A percentile compares a stretch with the other conserved stretches of the same genome.
Conservation (phyloP, 2,113 vertebrate species). For the Catharus bicknelli region DNA sequence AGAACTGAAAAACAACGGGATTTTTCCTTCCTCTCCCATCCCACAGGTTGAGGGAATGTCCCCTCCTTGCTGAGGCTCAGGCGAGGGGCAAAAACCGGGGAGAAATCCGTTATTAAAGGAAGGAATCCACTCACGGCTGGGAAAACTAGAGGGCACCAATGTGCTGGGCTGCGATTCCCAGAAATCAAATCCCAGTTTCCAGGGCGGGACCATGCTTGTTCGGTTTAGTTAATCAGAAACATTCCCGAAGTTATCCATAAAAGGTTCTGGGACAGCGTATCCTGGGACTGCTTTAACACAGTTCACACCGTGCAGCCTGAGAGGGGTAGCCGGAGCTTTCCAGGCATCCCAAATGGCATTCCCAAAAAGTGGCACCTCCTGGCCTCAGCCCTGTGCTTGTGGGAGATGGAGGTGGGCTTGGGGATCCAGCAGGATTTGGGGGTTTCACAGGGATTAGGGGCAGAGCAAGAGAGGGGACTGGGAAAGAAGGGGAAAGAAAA, state of each 20-base stretch:
- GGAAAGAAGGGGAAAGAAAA: not conserved
- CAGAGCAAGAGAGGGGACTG: not conserved
- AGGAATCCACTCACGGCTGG: too few relatives aligned
- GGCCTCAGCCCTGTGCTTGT: rapidly evolving
- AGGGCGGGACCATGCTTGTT: not conserved
- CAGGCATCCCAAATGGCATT: rapidly evolving
- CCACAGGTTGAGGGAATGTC: not conserved
- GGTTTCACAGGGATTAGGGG: not conserved
- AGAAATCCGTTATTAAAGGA: not conserved
- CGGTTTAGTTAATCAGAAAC: not conserved
- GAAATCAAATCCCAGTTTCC: rapidly evolving
- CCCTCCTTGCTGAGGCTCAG: not conserved
- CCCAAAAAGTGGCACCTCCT: not conserved
- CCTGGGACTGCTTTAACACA: not conserved
- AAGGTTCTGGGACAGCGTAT: rapidly evolving
- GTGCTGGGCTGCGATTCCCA: not conserved
- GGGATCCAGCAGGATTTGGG: too few relatives aligned
- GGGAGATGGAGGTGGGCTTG: not conserved
- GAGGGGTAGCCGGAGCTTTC: not conserved
- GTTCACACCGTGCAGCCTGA: rapidly evolving
- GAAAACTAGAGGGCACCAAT: slow-evolving; percentile 4
- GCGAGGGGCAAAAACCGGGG: rapidly evolving
- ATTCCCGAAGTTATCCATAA: not conserved
- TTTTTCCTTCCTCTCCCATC: not conserved
- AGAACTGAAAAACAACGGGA: rapidly evolving